Conservation (phyloP, 1,140 invertebrate genomes). For the Notospermus geniculatus region DNA sequence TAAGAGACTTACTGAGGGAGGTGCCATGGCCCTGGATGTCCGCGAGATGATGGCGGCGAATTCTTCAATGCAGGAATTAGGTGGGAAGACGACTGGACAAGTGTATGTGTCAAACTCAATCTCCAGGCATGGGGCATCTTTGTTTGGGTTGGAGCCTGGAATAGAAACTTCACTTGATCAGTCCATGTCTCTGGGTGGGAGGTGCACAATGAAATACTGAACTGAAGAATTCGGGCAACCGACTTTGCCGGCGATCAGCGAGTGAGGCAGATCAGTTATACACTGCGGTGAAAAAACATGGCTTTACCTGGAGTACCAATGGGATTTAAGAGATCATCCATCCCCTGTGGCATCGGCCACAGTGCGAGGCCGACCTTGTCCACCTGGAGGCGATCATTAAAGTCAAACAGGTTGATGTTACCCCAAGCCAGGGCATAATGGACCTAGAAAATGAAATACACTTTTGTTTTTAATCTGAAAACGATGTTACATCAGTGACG, state of each 20-base stretch:
- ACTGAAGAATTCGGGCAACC: no score
- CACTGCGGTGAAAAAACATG: not conserved
- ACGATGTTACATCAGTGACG: no score
- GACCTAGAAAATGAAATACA: constrained; percentile 52
- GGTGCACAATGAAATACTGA: no score
- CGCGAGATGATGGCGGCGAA: constrained; percentile 36
- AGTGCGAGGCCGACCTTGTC: constrained; percentile 85
- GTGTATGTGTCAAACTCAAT: constrained; percentile 68
- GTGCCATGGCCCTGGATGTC: no score
- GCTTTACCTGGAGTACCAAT: constrained; percentile 67
- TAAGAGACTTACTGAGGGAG: no score
- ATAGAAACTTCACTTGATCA: no score
- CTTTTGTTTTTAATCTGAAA: no score
- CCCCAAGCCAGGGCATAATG: constrained; percentile 88
- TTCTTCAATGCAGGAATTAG: constrained; percentile 52
- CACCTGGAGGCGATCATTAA: constrained; percentile 78
- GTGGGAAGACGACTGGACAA: constrained; percentile 57
- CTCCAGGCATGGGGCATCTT: constrained; percentile 76
- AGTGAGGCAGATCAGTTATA: not conserved
- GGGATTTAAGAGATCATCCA: constrained; percentile 79
- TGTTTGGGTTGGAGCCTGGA: constrained; percentile 81
- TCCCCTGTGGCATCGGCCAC: constrained; percentile 85
- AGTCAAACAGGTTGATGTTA: constrained; percentile 92
- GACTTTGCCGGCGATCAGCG: no score
- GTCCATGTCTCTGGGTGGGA: no score